Percentiles rank a stretch among this genome's conserved stretches.
phyloP scores from a whole-genome alignment of 2,113 vertebrate species.

The Pluvialis apricaria region DNA sequence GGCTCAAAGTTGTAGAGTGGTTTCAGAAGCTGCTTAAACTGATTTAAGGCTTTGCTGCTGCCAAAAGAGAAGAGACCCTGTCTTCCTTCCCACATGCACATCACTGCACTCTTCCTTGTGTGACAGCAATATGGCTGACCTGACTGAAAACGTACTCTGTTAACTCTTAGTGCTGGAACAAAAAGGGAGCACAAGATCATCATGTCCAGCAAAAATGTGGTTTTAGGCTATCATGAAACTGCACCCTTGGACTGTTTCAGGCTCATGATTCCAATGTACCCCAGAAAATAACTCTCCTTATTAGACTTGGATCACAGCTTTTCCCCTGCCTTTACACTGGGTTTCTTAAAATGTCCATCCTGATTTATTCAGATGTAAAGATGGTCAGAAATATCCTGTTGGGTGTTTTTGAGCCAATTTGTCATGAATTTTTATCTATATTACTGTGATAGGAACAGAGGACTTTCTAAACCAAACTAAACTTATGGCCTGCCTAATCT shows the following conservation, averaged over 20 bases:
- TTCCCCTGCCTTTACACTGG: not conserved
- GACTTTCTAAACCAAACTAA: not conserved
- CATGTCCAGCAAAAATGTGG: not conserved
- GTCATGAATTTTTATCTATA: not conserved
- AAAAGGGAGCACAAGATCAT: not conserved
- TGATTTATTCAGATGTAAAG: not conserved
- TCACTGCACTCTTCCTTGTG: not conserved
- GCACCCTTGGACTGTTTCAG: not conserved
- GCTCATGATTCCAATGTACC: not conserved
- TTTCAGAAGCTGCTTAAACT: conserved; percentile 3
- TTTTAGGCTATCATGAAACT: not conserved
- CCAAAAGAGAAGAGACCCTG: not conserved
- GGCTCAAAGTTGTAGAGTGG: not conserved
- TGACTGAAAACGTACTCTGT: not conserved
- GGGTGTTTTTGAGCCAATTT: not conserved
- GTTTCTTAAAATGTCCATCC: not conserved
- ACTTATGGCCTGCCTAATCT: not conserved
- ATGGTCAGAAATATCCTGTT: not conserved
- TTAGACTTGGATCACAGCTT: not conserved
- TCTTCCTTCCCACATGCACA: not conserved
- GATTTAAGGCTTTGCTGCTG: not conserved
- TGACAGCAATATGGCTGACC: not conserved
- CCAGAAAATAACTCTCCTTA: not conserved
- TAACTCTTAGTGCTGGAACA: not conserved
- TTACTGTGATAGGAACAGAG: not conserved